Evolutionary conservation across 1,140 invertebrate species (phyloP).

Genomic region (Saxidomus purpurata): DNA sequence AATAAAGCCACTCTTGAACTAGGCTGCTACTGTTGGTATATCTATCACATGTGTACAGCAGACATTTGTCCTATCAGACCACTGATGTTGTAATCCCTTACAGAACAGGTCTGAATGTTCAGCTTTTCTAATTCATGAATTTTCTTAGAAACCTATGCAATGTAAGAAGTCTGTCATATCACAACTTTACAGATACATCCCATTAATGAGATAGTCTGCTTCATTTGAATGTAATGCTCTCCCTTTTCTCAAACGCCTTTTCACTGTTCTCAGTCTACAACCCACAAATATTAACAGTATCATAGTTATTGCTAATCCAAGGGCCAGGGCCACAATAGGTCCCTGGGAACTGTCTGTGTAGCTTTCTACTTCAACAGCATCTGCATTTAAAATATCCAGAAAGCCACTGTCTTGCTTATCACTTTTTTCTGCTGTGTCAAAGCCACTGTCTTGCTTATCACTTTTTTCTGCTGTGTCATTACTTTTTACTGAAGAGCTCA

Average conservation of each 20-base stretch:
- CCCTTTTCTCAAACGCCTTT: slow-evolving; percentile 91
- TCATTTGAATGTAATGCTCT: slow-evolving; percentile 96
- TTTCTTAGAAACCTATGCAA: too few relatives aligned
- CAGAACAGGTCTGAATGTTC: too few relatives aligned
- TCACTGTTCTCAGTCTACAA: slow-evolving; percentile 92
- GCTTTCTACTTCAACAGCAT: slow-evolving; percentile 66
- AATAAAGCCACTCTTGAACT: too few relatives aligned
- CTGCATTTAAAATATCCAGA: slow-evolving; percentile 41
- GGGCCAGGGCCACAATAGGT: slow-evolving; percentile 93
- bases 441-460: background rate
- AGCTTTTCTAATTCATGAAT: too few relatives aligned
- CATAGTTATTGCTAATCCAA: slow-evolving; percentile 91
- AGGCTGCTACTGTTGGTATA: too few relatives aligned
- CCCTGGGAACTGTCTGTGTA: slow-evolving; percentile 86
- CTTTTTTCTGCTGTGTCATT: background rate
- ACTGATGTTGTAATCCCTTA: too few relatives aligned
- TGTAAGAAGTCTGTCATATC: too few relatives aligned
- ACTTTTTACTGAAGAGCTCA: background rate
- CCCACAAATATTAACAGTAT: slow-evolving; percentile 93
- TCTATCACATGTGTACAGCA: too few relatives aligned
- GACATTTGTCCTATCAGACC: too few relatives aligned
- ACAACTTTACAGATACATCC: slow-evolving; percentile 94
- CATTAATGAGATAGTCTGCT: slow-evolving; percentile 98
- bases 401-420: background rate
- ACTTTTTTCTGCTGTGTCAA: background rate